These are phyloP conservation scores for Erpobdella octoculata DNA, from an alignment of 2,888 invertebrate genomes.

Conservation along the genomic window DNA sequence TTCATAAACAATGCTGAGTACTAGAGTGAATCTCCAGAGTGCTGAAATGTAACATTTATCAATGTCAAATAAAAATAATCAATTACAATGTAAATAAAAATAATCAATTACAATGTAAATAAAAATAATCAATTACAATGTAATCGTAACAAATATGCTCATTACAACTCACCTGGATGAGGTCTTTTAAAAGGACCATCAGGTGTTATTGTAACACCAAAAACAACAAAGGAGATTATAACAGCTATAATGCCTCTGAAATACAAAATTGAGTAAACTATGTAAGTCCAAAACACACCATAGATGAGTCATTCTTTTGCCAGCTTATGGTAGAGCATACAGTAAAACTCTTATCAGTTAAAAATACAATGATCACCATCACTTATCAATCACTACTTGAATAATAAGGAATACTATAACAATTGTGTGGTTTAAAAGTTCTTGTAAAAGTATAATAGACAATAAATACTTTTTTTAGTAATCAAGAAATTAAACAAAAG, in stretches of 20 bases:
- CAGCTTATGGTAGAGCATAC: no score
- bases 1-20: constrained; percentile 57
- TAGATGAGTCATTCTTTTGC: no score
- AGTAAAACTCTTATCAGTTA: no score
- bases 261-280: no score
- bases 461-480: background rate
- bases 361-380: no score
- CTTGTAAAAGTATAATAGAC: background rate
- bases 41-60: constrained; percentile 46
- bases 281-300: no score
- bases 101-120: background rate
- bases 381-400: no score
- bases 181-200: constrained; percentile 58
- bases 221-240: constrained; percentile 54
- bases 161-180: constrained; percentile 58
- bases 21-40: constrained; percentile 57
- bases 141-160: no score
- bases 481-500: background rate
- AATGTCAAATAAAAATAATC: background rate
- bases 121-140: constrained; percentile 4
- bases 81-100: background rate
- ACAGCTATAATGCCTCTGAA: constrained; percentile 55
- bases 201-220: constrained; percentile 57
- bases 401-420: no score
- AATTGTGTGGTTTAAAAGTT: no score